A percentile compares a stretch with the other conserved stretches of the same genome.
Conservation (phyloP, 2,797 vertebrate species). For the Margarornis squamiger region DNA sequence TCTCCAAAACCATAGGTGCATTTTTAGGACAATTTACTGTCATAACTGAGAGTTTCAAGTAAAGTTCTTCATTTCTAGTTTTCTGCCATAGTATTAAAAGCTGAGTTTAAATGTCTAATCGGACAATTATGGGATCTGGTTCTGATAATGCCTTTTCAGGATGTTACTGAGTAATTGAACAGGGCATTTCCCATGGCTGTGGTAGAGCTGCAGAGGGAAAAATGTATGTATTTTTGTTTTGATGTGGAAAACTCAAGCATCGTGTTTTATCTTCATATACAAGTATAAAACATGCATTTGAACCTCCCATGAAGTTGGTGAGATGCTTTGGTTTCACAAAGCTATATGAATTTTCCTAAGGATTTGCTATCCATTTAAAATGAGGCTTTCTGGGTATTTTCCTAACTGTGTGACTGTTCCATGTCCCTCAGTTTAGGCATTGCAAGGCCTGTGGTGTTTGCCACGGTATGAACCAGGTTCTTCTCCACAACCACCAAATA, state of each 20-base stretch:
- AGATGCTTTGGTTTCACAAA: neutral
- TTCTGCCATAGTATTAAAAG: neutral
- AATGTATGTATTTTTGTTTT: neutral
- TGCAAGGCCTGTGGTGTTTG: neutral
- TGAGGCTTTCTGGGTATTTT: neutral
- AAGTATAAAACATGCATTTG: rapidly evolving
- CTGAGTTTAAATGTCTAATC: neutral
- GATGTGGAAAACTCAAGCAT: neutral
- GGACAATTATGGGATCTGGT: neutral
- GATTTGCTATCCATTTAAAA: neutral
- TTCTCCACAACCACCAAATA: neutral
- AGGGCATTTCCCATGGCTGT: neutral
- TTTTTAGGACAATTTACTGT: neutral
- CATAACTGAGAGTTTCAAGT: neutral
- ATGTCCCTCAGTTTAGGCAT: neutral
- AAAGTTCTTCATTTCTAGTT: neutral
- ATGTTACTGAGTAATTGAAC: neutral
- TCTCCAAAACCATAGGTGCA: neutral
- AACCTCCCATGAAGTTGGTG: neutral
- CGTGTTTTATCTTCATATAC: neutral
- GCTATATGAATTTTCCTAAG: neutral
- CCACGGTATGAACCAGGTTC: neutral
- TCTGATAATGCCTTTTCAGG: neutral
- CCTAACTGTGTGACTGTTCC: neutral
- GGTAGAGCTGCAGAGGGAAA: neutral